Base-by-base conservation (phyloP, 2,888 invertebrate genomes). In the Lucinisca nassula region DNA sequence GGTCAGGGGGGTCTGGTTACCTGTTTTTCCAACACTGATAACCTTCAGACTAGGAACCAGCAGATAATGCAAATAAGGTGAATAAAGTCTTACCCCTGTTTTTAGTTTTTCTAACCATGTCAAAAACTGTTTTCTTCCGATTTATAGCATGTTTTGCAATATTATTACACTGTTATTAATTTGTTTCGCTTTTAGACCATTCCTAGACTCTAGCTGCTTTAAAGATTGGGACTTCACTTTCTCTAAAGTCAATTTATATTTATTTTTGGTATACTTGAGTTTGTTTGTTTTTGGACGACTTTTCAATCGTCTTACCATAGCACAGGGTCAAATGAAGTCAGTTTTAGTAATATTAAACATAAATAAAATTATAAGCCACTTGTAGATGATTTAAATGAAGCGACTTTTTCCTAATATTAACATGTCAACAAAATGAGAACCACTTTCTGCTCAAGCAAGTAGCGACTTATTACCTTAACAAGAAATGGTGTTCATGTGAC, bases 241-340 rank as follows among this genome's bases (percentile, higher is more conserved):
- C 70, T 70, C 55, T 70, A 45, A 76, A 77, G 77, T 77, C 76
- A 82, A 67, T 67, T 76, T 70, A 27, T 55, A 61, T 80, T 87
- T 83, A 76, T 70, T 32, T 45, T 45, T 55, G 58, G 75, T 79
- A 83, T 80, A 76, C 83, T 87, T 83, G 35, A n/a, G 21, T 12
- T 10, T 12, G 35, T 67, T 67, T 67, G 35, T 67, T 67, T n/a
- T 67, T 32, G 67, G 35, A 67, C 67, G 21, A 17, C 35, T 35
- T 67, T 67, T 35, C 32, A 35, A 21, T 3, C 32, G 8, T 67
- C 35, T 35, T 35, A 67, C 35, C 35, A 58, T 30, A 35, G 67
- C 67, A 67, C 30, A 35, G 35, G 67, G 67, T 67, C 67, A 67
- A 21, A 3, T 35, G 35, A 67, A 67, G 67, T 67, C 32, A 67